A percentile compares a stretch with the other conserved stretches of the same genome.
phyloP scores from a whole-genome alignment of 2,113 vertebrate species.

The Nipponia nippon region DNA sequence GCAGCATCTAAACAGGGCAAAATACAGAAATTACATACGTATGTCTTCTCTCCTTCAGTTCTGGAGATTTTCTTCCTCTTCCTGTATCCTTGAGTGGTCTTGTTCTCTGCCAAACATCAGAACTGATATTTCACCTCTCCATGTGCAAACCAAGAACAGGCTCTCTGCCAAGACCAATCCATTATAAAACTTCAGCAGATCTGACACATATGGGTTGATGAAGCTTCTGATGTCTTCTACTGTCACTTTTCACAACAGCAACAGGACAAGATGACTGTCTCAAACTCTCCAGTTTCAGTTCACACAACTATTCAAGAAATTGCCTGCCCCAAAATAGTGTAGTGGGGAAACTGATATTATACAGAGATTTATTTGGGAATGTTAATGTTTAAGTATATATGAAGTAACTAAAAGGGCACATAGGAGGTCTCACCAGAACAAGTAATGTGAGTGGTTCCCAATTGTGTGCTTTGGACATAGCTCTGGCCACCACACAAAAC shows the following conservation, averaged over 20 bases:
- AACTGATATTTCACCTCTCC: conserved; percentile 25
- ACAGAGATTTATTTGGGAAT: background rate
- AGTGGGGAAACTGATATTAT: background rate
- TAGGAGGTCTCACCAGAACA: background rate
- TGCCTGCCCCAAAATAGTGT: background rate
- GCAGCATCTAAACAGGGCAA: background rate
- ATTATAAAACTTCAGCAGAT: background rate
- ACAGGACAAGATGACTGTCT: background rate
- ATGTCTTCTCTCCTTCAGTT: background rate
- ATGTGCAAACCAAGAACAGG: conserved; percentile 6
- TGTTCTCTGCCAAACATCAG: background rate
- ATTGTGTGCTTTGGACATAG: background rate
- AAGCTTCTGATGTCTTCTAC: conserved; percentile 9
- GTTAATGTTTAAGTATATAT: background rate
- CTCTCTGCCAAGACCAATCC: background rate
- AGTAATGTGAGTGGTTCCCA: background rate
- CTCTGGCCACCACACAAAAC: background rate
- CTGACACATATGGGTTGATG: conserved; percentile 26
- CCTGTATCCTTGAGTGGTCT: background rate
- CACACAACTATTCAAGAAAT: background rate
- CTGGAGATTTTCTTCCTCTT: background rate
- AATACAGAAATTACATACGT: background rate
- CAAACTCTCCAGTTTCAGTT: background rate
- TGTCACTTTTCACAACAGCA: conserved; percentile 3
- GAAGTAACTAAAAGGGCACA: background rate